A percentile compares a stretch with the other conserved stretches of the same genome.
Evolutionary conservation across 2,113 vertebrate species (phyloP).

Genomic region (Rynchops niger): DNA sequence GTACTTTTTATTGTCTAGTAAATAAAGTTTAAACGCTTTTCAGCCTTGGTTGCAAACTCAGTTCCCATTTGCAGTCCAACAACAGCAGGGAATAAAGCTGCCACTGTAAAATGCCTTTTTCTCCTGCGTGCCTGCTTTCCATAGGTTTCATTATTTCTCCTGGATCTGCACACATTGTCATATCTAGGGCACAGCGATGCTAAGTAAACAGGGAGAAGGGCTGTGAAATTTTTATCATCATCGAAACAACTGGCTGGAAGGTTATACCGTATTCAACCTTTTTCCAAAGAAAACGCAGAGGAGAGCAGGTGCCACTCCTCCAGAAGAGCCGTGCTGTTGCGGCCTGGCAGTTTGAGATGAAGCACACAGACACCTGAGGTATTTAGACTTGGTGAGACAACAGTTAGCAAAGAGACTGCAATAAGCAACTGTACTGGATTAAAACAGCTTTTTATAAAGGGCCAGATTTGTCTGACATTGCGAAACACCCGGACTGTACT

Average conservation of each 20-base stretch:
- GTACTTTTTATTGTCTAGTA: constrained; percentile 63
- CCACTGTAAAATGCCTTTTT: constrained; percentile 24
- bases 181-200: constrained; percentile 49
- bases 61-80: constrained; percentile 23
- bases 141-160: constrained; percentile 60
- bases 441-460: neutral
- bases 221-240: constrained; percentile 42
- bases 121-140: constrained; percentile 30
- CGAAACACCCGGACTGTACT: neutral
- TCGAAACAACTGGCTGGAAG: constrained; percentile 16
- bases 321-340: neutral
- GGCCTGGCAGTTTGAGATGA: neutral
- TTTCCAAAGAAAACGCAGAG: neutral
- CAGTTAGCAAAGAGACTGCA: neutral
- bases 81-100: constrained; percentile 64
- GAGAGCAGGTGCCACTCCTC: neutral
- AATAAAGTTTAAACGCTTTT: constrained; percentile 64
- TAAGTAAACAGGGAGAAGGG: constrained; percentile 25
- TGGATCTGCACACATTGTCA: constrained; percentile 33
- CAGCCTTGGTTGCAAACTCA: constrained; percentile 50
- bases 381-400: neutral
- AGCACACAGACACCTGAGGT: neutral
- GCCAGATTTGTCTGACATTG: neutral
- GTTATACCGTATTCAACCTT: neutral
- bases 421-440: neutral